Evolutionary conservation across 2,888 invertebrate species (phyloP).

Genomic region (Aphidius colemani): DNA sequence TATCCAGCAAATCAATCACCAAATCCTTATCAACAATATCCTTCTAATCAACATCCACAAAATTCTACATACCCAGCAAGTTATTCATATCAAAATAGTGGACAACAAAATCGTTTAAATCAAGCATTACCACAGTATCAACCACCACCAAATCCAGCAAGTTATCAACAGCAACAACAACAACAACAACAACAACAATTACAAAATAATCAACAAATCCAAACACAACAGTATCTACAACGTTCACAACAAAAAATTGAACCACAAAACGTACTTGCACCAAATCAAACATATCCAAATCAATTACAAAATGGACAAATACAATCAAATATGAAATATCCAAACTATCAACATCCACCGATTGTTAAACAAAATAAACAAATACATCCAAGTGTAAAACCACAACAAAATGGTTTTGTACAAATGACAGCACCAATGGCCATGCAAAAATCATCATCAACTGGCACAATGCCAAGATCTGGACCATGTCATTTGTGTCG

Average conservation of each 20-base stretch:
- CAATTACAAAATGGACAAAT: slow-evolving; percentile 52
- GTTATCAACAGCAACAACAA: slow-evolving; percentile 53
- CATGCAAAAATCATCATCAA: slow-evolving; percentile 69
- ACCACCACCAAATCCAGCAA: slow-evolving; percentile 55
- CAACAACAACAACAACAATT: slow-evolving; percentile 36
- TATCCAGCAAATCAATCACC: slow-evolving; percentile 49
- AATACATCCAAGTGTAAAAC: slow-evolving; percentile 63
- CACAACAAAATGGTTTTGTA: slow-evolving; percentile 75
- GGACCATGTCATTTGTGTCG: slow-evolving; percentile 84
- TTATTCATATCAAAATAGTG: slow-evolving; percentile 47
- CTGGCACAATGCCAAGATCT: slow-evolving; percentile 60
- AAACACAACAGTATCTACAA: slow-evolving; percentile 43
- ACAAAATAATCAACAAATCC: slow-evolving; percentile 41
- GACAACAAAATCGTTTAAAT: slow-evolving; percentile 43
- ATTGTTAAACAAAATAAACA: slow-evolving; percentile 66
- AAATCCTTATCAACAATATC: slow-evolving; percentile 46
- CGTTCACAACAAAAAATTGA: slow-evolving; percentile 60
- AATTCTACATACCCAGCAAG: slow-evolving; percentile 30
- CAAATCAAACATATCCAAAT: slow-evolving; percentile 54
- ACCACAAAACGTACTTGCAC: slow-evolving; percentile 49
- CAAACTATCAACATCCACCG: slow-evolving; percentile 70
- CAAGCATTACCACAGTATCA: slow-evolving; percentile 59
- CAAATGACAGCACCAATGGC: slow-evolving; percentile 65
- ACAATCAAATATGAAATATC: slow-evolving; percentile 57
- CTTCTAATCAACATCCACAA: slow-evolving; percentile 44